phyloP scores from a whole-genome alignment of 2,888 invertebrate genomes.

The Cantharis rufa region DNA sequence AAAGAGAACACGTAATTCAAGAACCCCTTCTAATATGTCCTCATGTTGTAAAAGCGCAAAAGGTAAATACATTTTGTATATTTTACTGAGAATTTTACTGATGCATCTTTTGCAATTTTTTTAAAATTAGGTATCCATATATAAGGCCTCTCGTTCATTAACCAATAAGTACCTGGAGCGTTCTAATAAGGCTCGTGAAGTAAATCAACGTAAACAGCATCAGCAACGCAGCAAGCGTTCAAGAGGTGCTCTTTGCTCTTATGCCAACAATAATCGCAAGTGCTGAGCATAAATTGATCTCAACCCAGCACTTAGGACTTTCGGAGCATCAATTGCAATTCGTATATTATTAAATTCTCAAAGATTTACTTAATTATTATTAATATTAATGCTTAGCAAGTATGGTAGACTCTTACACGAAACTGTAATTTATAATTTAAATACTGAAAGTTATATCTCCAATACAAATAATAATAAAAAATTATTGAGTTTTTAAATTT shows the following conservation, averaged over 20 bases:
- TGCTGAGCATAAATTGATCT: conserved; percentile 54
- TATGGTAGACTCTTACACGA: background rate
- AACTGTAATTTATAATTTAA: conserved; percentile 4
- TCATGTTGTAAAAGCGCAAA: background rate
- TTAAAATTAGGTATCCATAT: conserved; percentile 52
- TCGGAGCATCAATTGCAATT: conserved; percentile 17
- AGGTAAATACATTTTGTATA: background rate
- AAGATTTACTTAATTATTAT: conserved; percentile 18
- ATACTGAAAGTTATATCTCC: background rate
- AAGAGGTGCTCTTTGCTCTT: conserved; percentile 55
- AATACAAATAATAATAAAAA: background rate
- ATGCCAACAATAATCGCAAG: conserved; percentile 61
- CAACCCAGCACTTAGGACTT: conserved; percentile 38
- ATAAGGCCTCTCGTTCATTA: conserved; percentile 51
- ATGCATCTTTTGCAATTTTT: background rate
- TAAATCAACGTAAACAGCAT: conserved; percentile 55
- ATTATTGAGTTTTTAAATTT: background rate
- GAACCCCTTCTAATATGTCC: background rate
- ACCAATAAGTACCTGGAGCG: conserved; percentile 55
- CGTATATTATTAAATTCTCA: conserved; percentile 15
- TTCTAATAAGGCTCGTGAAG: conserved; percentile 60
- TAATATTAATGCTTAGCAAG: background rate
- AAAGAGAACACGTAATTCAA: background rate
- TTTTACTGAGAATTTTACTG: background rate
- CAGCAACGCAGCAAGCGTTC: conserved; percentile 56